Base-by-base conservation (phyloP, 1,140 invertebrate species). In the Drosophila triauraria region DNA sequence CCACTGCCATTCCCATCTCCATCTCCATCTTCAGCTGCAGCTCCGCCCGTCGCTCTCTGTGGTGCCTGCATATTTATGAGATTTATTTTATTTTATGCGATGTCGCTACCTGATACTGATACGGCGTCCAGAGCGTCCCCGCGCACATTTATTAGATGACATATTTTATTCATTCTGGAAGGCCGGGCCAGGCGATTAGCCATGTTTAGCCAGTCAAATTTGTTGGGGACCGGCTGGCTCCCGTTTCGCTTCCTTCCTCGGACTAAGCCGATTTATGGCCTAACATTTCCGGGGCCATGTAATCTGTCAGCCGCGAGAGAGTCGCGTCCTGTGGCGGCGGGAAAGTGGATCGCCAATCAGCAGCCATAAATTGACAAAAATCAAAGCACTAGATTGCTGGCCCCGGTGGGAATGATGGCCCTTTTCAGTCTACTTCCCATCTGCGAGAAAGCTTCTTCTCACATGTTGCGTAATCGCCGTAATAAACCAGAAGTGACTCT, bases 61-160 rank as follows among this genome's bases (percentile, higher is more conserved):
- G 50, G 10, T 7, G 44, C 20, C 70, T 88, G 81, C 75, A 88
- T 90, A 88, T 88, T 88, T 88, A 88, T 88, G 85, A 90, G 85
- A 88, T 90, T 90, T 90, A 81, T 85, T 90, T 90, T 75, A 81
- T 70, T 90, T 90, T 90, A 90, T 90, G 81, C 85, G 80, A 88
- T 79, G 75, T 85, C 48, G 70, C 85, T 82, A 90, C 75, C 78
- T 88, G 81, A 85, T 85, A 78, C 65, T 64, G 46, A 67, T 54
- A 56, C 35, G n/a, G 8, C 20, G 13, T 13, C 17, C 53, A 27
- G 67, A 64, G 6, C 68, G 6, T 69, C 38, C 62, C 54, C 61
- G 48, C 60, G 51, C 40, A 47, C 71, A 51, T 81, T 68, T 80
- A 78, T 78, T 78, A 85, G 82, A 72, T 75, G 53, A 74, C 60